These are phyloP conservation scores for Platerodrilus igneus DNA, from an alignment of 2,888 invertebrate species.

Conservation along the genomic window DNA sequence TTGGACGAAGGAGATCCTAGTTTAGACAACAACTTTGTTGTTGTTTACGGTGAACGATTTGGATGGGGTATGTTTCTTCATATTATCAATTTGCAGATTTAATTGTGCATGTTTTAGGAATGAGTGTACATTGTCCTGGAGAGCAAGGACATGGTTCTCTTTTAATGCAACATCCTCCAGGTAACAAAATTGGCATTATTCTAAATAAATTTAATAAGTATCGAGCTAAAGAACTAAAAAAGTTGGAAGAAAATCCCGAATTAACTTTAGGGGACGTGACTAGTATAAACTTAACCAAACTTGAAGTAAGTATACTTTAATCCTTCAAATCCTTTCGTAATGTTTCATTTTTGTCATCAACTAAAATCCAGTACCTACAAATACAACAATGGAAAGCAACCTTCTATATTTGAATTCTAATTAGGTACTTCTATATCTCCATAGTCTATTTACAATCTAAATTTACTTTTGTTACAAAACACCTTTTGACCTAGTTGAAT, in stretches of 20 bases:
- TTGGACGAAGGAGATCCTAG: constrained; percentile 84
- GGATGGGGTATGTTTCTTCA: constrained; percentile 85
- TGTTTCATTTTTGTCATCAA: no score
- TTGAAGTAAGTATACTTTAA: no score
- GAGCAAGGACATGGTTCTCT: constrained; percentile 85
- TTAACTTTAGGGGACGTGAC: constrained; percentile 80
- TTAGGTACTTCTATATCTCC: no score
- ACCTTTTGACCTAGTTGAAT: no score
- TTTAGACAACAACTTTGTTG: constrained; percentile 58
- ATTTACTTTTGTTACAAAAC: no score
- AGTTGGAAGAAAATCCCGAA: constrained; percentile 60
- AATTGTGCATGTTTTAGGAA: no score
- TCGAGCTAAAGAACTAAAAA: constrained; percentile 61
- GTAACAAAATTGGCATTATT: constrained; percentile 71
- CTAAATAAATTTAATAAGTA: constrained; percentile 71
- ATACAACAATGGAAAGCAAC: no score
- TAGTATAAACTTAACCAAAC: constrained; percentile 75
- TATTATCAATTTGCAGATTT: no score
- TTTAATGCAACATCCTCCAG: constrained; percentile 74
- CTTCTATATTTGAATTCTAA: no score
- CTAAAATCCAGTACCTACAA: no score
- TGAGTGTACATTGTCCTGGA: constrained; percentile 73
- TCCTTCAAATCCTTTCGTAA: no score
- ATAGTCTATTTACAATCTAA: no score
- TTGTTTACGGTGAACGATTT: constrained; percentile 73